Evolutionary conservation across 2,888 invertebrate species (phyloP).

Genomic region (Netelia fuscicornis): DNA sequence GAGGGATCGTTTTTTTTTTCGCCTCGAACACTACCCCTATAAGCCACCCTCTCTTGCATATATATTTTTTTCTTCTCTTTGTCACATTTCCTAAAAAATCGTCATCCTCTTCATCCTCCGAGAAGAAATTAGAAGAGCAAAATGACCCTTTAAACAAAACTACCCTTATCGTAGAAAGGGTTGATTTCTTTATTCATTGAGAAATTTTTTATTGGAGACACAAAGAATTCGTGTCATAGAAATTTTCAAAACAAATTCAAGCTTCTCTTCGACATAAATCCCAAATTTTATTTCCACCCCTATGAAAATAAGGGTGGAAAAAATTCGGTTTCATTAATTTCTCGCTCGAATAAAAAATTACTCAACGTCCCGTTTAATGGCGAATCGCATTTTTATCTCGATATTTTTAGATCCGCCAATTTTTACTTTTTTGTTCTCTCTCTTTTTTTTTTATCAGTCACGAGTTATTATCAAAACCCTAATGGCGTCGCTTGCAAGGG

Average conservation of each 20-base stretch:
- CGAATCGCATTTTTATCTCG: neutral
- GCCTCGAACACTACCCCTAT: conserved; percentile 17
- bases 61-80: conserved; percentile 5
- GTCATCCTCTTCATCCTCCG: neutral
- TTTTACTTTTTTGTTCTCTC: neutral
- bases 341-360: neutral
- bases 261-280: neutral
- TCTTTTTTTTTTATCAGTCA: neutral
- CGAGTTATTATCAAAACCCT: conserved; percentile 44
- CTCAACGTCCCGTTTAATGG: conserved; percentile 4
- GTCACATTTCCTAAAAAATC: neutral
- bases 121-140: neutral
- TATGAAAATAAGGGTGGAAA: neutral
- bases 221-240: neutral
- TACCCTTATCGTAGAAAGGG: neutral
- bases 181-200: neutral
- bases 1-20: conserved; percentile 47
- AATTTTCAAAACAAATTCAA: neutral
- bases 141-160: neutral
- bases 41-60: conserved; percentile 13
- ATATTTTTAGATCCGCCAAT: neutral
- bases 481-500: conserved; percentile 70
- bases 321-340: neutral
- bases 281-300: neutral
- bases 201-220: neutral